A percentile compares a stretch with the other conserved stretches of the same genome.
phyloP scores from a whole-genome alignment of 1,140 invertebrate genomes.

The Bombus breviceps region DNA sequence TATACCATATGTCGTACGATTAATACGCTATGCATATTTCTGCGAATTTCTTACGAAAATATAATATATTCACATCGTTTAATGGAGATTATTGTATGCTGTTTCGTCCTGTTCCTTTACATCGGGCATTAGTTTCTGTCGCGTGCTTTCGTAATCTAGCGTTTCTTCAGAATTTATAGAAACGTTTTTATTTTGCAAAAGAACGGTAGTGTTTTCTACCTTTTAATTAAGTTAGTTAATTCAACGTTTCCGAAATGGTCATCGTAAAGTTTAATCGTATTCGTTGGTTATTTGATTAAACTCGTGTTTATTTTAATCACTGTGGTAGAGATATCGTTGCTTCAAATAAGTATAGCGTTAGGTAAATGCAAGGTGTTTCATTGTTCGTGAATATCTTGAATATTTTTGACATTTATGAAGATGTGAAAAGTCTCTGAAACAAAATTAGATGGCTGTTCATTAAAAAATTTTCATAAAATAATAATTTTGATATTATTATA shows the following conservation, averaged over 20 bases:
- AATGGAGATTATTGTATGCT: constrained; percentile 23
- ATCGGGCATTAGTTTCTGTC: not conserved
- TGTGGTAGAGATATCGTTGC: not conserved
- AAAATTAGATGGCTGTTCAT: not conserved
- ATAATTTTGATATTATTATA: not conserved
- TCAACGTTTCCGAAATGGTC: not conserved
- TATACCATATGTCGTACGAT: constrained; percentile 57
- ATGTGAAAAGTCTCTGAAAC: not conserved
- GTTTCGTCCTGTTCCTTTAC: not conserved
- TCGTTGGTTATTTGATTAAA: not conserved
- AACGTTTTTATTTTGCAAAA: not conserved
- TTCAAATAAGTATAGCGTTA: constrained; percentile 9
- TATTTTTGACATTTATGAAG: not conserved
- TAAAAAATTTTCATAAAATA: too few species aligned
- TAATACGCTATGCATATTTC: constrained; percentile 61
- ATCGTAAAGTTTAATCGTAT: not conserved
- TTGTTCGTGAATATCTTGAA: not conserved
- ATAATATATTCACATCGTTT: constrained; percentile 58
- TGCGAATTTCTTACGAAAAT: constrained; percentile 76
- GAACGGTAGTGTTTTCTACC: not conserved
- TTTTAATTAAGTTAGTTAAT: not conserved
- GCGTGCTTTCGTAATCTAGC: not conserved
- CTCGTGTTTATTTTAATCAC: not conserved
- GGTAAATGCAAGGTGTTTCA: constrained; percentile 2
- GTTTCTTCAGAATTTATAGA: not conserved